Conservation (phyloP, 2,113 vertebrate genomes). For the Rhagologus leucostigma region DNA sequence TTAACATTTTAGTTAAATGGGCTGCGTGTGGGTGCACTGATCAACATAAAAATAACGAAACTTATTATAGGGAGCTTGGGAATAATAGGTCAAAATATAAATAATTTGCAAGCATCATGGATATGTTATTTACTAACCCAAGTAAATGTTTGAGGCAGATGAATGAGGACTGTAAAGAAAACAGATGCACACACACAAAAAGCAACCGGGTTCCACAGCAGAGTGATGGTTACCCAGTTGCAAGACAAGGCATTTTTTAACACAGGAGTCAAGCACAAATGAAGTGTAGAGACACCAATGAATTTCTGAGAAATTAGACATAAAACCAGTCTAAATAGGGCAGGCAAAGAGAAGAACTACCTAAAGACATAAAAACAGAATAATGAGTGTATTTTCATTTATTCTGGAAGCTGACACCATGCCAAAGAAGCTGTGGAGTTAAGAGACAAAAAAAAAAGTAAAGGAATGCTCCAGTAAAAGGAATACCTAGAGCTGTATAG, state of each 20-base stretch:
- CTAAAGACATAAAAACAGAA: not conserved
- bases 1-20: not conserved
- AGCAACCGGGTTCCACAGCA: not conserved
- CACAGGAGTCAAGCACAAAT: not conserved
- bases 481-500: fast-evolving
- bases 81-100: not conserved
- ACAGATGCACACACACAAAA: not conserved
- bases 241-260: not conserved
- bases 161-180: not conserved
- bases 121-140: not conserved
- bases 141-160: not conserved
- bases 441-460: not conserved
- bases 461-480: not conserved
- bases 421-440: not conserved
- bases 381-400: not conserved
- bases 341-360: not conserved
- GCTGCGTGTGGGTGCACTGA: not conserved
- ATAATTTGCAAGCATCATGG: not conserved
- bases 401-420: not conserved
- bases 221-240: not conserved
- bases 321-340: not conserved
- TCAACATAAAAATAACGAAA: not conserved
- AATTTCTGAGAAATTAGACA: not conserved
- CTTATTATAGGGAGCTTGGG: not conserved
- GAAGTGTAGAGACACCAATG: not conserved